Evolutionary conservation across 2,888 invertebrate species (phyloP).

Genomic region (Coecobrya sp.): DNA sequence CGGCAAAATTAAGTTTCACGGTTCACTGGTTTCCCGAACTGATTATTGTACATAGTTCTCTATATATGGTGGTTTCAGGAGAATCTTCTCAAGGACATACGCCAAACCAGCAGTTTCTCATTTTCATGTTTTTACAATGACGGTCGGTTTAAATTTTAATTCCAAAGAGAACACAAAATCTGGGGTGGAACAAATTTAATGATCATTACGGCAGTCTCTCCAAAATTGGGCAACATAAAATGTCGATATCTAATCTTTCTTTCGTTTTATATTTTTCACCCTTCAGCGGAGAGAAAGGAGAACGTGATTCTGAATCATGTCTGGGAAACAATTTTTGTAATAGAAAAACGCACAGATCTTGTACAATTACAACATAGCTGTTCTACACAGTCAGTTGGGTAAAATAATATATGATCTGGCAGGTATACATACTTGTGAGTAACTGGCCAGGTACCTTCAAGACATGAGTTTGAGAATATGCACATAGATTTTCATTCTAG

Average conservation of each 20-base stretch:
- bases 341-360: neutral
- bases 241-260: neutral
- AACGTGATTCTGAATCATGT: slow-evolving; percentile 15
- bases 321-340: neutral
- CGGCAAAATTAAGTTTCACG: neutral
- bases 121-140: neutral
- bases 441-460: too few species aligned
- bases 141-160: neutral
- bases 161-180: neutral
- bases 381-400: too few species aligned
- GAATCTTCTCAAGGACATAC: neutral
- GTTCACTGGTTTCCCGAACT: slow-evolving; percentile 44
- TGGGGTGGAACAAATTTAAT: neutral
- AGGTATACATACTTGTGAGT: too few species aligned
- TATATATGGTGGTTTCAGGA: neutral
- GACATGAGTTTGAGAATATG: too few species aligned
- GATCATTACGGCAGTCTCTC: slow-evolving; percentile 16
- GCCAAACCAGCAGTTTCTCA: neutral
- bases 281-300: neutral
- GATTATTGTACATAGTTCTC: slow-evolving; percentile 13
- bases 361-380: neutral
- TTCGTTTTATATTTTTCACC: neutral
- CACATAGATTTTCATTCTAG: too few species aligned
- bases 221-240: neutral
- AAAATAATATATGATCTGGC: too few species aligned